Conservation (phyloP, 2,888 invertebrate genomes). For the Drosophila anomelani region DNA sequence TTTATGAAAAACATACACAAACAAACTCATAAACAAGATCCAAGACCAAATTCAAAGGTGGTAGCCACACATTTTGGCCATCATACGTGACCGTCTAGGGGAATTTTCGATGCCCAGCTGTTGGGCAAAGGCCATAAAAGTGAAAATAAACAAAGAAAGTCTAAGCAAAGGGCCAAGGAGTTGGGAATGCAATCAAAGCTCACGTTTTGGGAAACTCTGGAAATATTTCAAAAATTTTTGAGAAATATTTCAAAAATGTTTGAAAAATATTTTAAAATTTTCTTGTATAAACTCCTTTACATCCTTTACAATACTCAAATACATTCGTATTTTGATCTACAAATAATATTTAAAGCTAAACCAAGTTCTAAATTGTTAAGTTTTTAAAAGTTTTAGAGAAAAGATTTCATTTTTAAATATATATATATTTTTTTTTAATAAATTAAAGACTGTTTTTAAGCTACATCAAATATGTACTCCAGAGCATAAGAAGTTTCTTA, state of each 20-base stretch:
- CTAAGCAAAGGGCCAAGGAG: slow-evolving; percentile 32
- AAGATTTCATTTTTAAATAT: too few species aligned
- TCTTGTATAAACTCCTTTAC: not conserved
- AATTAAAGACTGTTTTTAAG: not conserved
- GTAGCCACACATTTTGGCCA: slow-evolving; percentile 66
- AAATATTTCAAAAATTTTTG: not conserved
- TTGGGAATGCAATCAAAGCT: slow-evolving; percentile 34
- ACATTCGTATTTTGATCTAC: too few species aligned
- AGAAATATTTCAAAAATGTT: not conserved
- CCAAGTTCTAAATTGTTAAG: too few species aligned
- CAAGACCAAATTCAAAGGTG: slow-evolving; percentile 16
- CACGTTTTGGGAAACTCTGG: slow-evolving; percentile 13
- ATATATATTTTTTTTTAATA: too few species aligned
- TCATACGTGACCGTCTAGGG: slow-evolving; percentile 73
- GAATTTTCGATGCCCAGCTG: slow-evolving; percentile 63
- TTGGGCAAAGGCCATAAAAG: slow-evolving; percentile 62
- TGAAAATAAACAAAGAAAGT: slow-evolving; percentile 55
- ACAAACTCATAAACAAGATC: slow-evolving; percentile 47
- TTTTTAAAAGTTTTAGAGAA: too few species aligned
- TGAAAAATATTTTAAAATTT: too few species aligned
- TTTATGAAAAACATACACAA: slow-evolving; percentile 71
- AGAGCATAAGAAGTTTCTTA: not conserved
- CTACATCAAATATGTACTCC: too few species aligned
- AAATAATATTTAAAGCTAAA: too few species aligned
- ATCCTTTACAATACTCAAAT: not conserved